phyloP scores from a whole-genome alignment of 2,113 vertebrate species.

The Limanda limanda region DNA sequence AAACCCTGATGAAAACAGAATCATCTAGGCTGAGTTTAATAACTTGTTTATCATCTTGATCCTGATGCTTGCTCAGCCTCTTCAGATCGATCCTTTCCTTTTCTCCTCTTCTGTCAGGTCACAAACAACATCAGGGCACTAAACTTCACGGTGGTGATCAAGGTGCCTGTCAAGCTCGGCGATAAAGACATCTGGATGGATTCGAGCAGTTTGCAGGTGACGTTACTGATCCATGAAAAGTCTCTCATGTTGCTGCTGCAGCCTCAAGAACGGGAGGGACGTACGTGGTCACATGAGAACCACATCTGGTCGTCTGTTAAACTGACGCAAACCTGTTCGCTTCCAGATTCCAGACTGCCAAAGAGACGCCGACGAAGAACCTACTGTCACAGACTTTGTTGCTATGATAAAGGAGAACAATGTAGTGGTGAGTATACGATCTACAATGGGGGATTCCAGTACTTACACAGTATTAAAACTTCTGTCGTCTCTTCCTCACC shows the following conservation, averaged over 20 bases:
- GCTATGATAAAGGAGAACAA: constrained; percentile 53
- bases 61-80: background rate
- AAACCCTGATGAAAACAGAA: too few relatives aligned
- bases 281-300: too few relatives aligned
- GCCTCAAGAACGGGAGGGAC: background rate
- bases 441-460: background rate
- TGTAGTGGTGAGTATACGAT: constrained; percentile 64
- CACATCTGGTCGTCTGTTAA: background rate
- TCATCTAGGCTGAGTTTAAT: too few relatives aligned
- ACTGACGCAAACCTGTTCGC: background rate
- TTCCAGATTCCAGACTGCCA: constrained; percentile 79
- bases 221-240: background rate
- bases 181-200: constrained; percentile 78
- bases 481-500: background rate
- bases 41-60: background rate
- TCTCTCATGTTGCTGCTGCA: background rate
- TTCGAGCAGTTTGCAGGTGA: constrained; percentile 54
- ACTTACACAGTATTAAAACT: fast-evolving
- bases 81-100: background rate
- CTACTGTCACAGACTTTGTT: constrained; percentile 43
- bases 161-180: constrained; percentile 78
- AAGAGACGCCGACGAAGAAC: constrained; percentile 14
- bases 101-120: constrained; percentile 69
- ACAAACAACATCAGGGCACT: constrained; percentile 76
- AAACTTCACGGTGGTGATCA: constrained; percentile 77